Conservation (phyloP, 2,113 vertebrate genomes). For the Halcyon senegalensis region DNA sequence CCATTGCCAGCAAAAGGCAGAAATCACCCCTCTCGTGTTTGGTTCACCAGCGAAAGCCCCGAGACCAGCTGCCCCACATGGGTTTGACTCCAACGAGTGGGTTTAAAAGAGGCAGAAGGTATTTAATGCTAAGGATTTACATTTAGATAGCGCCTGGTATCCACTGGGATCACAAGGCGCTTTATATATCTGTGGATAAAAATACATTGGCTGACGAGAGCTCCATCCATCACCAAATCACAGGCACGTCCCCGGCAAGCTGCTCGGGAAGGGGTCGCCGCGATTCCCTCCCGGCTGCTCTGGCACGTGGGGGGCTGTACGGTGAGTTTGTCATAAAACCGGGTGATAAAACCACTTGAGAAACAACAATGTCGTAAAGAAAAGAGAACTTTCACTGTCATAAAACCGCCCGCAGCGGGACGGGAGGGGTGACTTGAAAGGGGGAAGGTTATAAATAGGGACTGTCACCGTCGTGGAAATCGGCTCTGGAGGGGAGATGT, state of each 20-base stretch:
- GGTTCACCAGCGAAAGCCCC: background rate
- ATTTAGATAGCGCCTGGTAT: slow-evolving; percentile 56
- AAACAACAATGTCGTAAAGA: slow-evolving; percentile 51
- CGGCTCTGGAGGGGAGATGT: background rate
- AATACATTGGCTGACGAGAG: slow-evolving; percentile 10
- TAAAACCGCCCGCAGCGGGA: background rate
- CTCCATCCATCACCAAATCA: slow-evolving; percentile 28
- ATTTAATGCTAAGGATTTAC: slow-evolving; percentile 68
- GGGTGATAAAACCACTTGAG: slow-evolving; percentile 66
- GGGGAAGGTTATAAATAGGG: background rate
- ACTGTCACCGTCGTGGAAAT: background rate
- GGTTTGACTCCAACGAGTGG: background rate
- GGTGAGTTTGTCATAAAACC: slow-evolving; percentile 50
- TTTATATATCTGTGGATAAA: slow-evolving; percentile 43
- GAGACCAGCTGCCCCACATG: background rate
- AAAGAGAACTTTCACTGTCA: slow-evolving; percentile 1
- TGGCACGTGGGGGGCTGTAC: background rate
- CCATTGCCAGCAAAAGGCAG: slow-evolving; percentile 34
- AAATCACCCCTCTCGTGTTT: background rate
- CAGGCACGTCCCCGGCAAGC: slow-evolving; percentile 8
- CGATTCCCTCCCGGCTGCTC: background rate
- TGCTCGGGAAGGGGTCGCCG: background rate
- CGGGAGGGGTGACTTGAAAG: background rate
- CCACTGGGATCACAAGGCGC: slow-evolving; percentile 27
- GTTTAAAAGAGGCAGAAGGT: slow-evolving; percentile 58